Conservation (phyloP, 2,888 invertebrate species). For the Drosophila paranaensis region DNA sequence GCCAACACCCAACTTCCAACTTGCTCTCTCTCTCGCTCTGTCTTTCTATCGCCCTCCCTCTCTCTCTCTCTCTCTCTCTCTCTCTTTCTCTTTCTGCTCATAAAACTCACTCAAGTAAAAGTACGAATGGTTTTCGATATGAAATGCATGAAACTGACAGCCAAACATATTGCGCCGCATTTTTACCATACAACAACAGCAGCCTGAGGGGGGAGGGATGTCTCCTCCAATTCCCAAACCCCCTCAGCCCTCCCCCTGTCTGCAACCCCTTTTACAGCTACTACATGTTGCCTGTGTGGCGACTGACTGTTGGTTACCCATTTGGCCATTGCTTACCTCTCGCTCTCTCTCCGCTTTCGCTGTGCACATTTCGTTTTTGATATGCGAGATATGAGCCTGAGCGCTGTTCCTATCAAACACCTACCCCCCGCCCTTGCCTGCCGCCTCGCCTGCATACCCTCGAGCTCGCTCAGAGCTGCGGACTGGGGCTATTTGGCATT, state of each 20-base stretch:
- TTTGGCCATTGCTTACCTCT: conserved; percentile 44
- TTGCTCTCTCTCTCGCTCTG: neutral
- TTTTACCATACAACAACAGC: conserved; percentile 54
- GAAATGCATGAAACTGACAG: conserved; percentile 81
- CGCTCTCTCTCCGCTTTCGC: neutral
- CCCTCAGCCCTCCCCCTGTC: neutral
- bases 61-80: conserved; percentile 4
- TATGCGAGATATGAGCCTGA: conserved; percentile 50
- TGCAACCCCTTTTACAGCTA: neutral
- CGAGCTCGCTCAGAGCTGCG: conserved; percentile 7
- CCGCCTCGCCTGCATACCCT: neutral
- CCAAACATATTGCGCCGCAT: conserved; percentile 78
- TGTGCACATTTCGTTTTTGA: conserved; percentile 39
- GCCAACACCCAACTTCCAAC: conserved; percentile 7
- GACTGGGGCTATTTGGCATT: conserved; percentile 60
- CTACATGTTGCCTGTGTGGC: conserved; percentile 54
- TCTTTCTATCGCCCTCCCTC: neutral
- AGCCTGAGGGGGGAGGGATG: neutral
- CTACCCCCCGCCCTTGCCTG: neutral
- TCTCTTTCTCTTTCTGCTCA: conserved; percentile 60
- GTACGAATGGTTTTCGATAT: conserved; percentile 81
- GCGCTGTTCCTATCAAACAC: conserved; percentile 35
- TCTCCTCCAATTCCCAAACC: conserved; percentile 6
- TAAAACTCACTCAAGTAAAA: conserved; percentile 81
- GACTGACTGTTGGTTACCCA: conserved; percentile 72